Percentiles rank a stretch among this genome's conserved stretches.
Conservation (phyloP, 2,888 invertebrate species). For the Electrophaes corylata region DNA sequence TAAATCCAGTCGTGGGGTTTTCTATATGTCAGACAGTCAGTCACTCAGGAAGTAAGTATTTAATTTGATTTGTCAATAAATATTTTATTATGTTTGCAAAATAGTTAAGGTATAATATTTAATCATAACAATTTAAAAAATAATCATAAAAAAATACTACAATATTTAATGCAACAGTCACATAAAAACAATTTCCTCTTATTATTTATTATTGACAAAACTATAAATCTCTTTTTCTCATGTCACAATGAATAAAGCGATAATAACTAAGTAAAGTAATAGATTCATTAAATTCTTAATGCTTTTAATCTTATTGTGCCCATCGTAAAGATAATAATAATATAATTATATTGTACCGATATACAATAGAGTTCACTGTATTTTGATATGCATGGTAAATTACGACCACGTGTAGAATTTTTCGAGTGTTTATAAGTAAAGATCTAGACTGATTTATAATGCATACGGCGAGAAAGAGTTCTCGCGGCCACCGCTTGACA, state of each 20-base stretch:
- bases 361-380: conserved; percentile 5
- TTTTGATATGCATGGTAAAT: background rate
- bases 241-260: background rate
- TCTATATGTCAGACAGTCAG: no score
- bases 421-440: no score
- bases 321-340: background rate
- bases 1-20: no score
- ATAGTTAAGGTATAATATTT: no score
- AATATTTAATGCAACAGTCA: background rate
- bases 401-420: background rate
- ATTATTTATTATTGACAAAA: background rate
- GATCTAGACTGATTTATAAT: no score
- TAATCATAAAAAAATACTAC: background rate
- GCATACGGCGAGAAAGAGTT: no score
- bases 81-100: no score
- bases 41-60: no score
- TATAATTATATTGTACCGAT: background rate
- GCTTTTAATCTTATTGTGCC: background rate
- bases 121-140: background rate
- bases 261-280: conserved; percentile 10
- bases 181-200: background rate
- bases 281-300: background rate
- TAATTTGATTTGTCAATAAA: no score
- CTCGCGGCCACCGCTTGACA: no score
- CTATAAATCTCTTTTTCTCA: background rate